A percentile compares a stretch with the other conserved stretches of the same genome.
Evolutionary conservation across 1,140 invertebrate genomes (phyloP).

Genomic region (Lepidurus apus): DNA sequence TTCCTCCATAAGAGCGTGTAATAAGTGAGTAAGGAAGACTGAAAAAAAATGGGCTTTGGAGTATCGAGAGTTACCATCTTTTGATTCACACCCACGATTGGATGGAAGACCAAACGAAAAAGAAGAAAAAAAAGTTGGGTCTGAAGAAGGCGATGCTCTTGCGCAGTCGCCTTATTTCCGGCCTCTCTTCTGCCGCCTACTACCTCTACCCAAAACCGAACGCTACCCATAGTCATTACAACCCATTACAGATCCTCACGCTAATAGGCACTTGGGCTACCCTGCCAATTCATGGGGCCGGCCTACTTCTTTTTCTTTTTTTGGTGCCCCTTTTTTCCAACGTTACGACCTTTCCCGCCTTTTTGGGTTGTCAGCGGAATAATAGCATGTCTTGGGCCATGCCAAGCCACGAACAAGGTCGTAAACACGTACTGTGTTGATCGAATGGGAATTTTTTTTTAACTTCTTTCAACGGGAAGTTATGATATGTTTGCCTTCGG

Average conservation of each 20-base stretch:
- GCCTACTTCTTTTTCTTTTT: neutral
- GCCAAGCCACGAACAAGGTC: too few relatives aligned
- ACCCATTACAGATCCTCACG: neutral
- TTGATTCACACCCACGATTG: neutral
- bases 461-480: too few relatives aligned
- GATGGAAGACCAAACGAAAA: neutral
- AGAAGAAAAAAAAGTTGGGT: neutral
- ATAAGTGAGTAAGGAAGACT: neutral
- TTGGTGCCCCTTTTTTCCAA: neutral
- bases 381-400: too few relatives aligned
- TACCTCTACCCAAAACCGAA: neutral
- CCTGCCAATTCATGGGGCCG: neutral
- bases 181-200: neutral
- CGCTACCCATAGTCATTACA: conserved; percentile 5
- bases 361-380: too few relatives aligned
- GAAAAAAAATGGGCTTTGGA: neutral
- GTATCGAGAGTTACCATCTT: neutral
- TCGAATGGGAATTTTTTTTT: too few relatives aligned
- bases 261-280: neutral
- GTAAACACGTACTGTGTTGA: too few relatives aligned
- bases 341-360: too few relatives aligned
- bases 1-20: neutral
- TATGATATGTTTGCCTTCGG: too few relatives aligned
- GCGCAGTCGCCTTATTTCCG: neutral
- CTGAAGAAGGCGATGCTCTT: neutral